Evolutionary conservation across 2,797 vertebrate genomes (phyloP), one percentile per base, ranked within the genome.

Genomic region (Labroides dimidiatus): DNA sequence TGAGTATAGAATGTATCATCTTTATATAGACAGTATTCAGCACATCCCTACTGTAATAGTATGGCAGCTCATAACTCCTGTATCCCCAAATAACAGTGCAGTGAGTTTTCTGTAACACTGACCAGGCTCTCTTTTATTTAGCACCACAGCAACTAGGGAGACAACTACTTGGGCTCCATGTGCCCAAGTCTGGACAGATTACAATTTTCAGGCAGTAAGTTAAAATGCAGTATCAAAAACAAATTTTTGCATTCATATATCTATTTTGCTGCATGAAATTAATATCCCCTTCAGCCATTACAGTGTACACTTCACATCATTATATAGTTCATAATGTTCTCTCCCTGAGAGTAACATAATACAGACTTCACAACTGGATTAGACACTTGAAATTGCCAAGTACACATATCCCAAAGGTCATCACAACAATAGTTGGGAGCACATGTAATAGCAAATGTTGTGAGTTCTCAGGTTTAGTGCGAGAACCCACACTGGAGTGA

Each of bases 351-450:
- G 13, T 30, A 42, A 42, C 10, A 53, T 17, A 49, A 73, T 52
- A 5, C 13, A 42, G 11, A 33, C 12, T 42, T 48, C 10, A 49
- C 52, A 21, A 16, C 33, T 6, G 20, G 15, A 7, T 36, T 21
- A 42, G n/a, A 53, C 17, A 39, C 69, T 50, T 50, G 3, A 23
- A 39, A 53, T n/a, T 15, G 42, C 11, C 6, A 64, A 57, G 53
- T 45, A 12, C 24, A 15, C 10, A 45, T 6, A 52, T 24, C 56
- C 16, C 23, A 54, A 43, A 45, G 21, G 30, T 47, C 37, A 51
- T 30, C 19, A 56, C 17, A 56, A 51, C 36, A 27, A 50, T 5
- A 41, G 44, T 33, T 61, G 1, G 0, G 52, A 52, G 20, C 61
- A 20, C 19, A 60, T 61, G 36, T 55, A 50, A 51, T 41, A 19